Evolutionary conservation across 2,888 invertebrate species (phyloP).

Genomic region (Thumatha senex): DNA sequence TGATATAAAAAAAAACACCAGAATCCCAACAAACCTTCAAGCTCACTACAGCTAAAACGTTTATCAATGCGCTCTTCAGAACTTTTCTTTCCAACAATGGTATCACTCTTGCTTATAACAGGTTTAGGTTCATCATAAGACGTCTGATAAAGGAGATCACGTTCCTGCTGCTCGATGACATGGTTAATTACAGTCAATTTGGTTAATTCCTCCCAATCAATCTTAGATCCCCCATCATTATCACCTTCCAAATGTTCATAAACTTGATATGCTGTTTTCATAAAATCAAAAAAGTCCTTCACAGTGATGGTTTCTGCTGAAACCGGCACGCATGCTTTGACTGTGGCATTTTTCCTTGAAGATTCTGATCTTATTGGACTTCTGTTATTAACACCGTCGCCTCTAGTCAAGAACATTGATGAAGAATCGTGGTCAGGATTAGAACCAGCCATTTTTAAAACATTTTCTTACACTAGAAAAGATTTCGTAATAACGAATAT

Average conservation of each 20-base stretch:
- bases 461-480: constrained; percentile 19
- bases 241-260: constrained; percentile 74
- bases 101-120: constrained; percentile 68
- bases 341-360: constrained; percentile 50
- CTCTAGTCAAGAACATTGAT: constrained; percentile 70
- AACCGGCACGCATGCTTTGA: constrained; percentile 49
- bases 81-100: constrained; percentile 53
- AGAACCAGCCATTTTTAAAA: constrained; percentile 61
- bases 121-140: constrained; percentile 58
- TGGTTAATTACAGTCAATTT: constrained; percentile 77
- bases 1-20: too few species aligned
- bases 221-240: constrained; percentile 69
- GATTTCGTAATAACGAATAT: constrained; percentile 37
- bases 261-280: constrained; percentile 89
- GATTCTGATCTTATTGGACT: constrained; percentile 48
- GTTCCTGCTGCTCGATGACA: constrained; percentile 72
- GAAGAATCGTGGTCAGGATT: constrained; percentile 60
- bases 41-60: constrained; percentile 67
- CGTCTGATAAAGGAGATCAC: constrained; percentile 69
- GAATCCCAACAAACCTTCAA: constrained; percentile 65
- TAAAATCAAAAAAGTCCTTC: constrained; percentile 88
- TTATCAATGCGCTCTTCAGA: constrained; percentile 56
- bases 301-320: constrained; percentile 86
- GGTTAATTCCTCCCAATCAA: constrained; percentile 80
- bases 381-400: constrained; percentile 42